Base-by-base conservation (phyloP, 2,888 invertebrate genomes). In the Aporophyla lueneburgensis region DNA sequence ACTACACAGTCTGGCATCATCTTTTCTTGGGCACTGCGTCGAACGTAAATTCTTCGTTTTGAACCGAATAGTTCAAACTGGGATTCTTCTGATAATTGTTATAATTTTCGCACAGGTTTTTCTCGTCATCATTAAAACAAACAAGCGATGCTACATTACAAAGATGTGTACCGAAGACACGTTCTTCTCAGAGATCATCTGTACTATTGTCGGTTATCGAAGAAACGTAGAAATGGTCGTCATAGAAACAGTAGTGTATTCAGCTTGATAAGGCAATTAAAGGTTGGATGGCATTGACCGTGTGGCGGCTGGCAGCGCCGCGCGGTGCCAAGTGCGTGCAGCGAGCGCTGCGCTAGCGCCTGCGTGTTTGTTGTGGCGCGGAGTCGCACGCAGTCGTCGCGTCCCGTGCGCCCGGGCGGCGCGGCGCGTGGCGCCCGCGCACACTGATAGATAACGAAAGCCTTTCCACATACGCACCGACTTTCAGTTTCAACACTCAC, bases 231-330 rank as follows among this genome's bases (percentile, higher is more conserved):
- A 3, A 27, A 46, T 51, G 19, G 61, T 78, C 43, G 76, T 76
- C 70, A 53, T 74, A 69, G 69, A 62, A 75, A 68, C 68, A 46
- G 51, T 40, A 63, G 65, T 68, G 54, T 62, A 27, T 78, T 71
- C 66, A 74, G 74, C 77, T 72, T 84, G 88, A 89, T 91, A 89
- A 89, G 89, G 79, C 71, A 83, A 86, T 86, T 84, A 81, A n/a
- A 68, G 67, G 63, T 27, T 58, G 77, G 75, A 85, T 87, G 91
- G 87, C 91, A 91, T 89, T 91, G 91, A 91, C 91, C 91, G 87
- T 78, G 80, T 76, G 66, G 43, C 81, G 72, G 46, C 76, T n/a
- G n/a, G 68, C 33, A 76, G 67, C 77, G 67, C 43, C 81, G 78
- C 79, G 76, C 85, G 61, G 75, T 84, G 87, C 89, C 89, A 87